These are phyloP conservation scores for Brachyptera risi DNA, from an alignment of 2,888 invertebrate species.

Conservation along the genomic window DNA sequence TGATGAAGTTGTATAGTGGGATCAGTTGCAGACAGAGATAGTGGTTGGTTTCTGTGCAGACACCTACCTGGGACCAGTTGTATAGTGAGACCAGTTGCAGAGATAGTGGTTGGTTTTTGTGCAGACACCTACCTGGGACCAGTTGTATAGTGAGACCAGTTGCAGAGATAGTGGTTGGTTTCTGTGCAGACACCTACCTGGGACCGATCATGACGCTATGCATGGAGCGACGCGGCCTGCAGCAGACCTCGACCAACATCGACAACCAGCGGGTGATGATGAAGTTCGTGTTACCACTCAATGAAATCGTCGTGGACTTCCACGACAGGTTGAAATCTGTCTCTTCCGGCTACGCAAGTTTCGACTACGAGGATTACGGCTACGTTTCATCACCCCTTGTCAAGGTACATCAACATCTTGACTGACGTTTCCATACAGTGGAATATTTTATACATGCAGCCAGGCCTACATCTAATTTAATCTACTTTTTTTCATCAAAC, in stretches of 20 bases:
- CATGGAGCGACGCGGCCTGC: conserved; percentile 67
- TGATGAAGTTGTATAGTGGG: conserved; percentile 79
- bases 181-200: conserved; percentile 55
- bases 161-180: neutral
- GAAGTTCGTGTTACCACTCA: conserved; percentile 80
- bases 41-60: conserved; percentile 95
- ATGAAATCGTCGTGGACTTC: conserved; percentile 93
- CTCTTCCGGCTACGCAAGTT: conserved; percentile 93
- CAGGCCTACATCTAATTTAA: too few relatives aligned
- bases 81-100: conserved; percentile 83
- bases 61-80: too few relatives aligned
- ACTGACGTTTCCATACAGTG: too few relatives aligned
- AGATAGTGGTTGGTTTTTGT: conserved; percentile 93
- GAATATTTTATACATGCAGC: too few relatives aligned
- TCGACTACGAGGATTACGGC: conserved; percentile 87
- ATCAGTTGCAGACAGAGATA: conserved; percentile 86
- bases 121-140: too few relatives aligned
- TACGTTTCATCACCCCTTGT: conserved; percentile 71
- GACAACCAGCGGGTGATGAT: conserved; percentile 79
- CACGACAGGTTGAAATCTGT: conserved; percentile 86
- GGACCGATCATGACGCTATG: conserved; percentile 69
- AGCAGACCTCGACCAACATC: conserved; percentile 67
- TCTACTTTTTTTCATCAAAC: too few relatives aligned
- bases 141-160: neutral
- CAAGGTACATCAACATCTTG: too few relatives aligned